Base-by-base conservation (phyloP, 2,888 invertebrate species). In the Teinopalpus imperialis region DNA sequence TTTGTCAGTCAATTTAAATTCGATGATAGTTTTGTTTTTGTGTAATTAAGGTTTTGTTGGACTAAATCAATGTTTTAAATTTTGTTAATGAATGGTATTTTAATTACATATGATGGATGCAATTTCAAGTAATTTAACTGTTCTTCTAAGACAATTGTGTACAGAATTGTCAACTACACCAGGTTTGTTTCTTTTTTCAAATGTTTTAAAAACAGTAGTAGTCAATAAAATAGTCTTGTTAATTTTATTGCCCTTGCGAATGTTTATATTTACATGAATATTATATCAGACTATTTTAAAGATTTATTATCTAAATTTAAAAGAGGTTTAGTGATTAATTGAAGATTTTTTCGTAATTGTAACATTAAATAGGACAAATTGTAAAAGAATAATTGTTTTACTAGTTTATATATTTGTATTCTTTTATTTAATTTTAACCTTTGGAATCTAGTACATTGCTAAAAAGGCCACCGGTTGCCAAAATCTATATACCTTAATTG, bases 61-160 rank as follows among this genome's bases (percentile, higher is more conserved):
- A 10, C 7, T 7, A 26, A 29, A 29, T 21, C 18, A 32, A 16
- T 16, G 30, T 30, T 16, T 14, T 30, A 30, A 8, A 8, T 30
- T 8, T 30, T 31, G 2, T 18, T 10, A 30, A 7, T 10, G 5
- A 24, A 30, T 36, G 29, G 3, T 13, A n/a, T 26, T 16, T 4
- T 26, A 39, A 23, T 21, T 30, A 31, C 4, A 6, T 3, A 31
- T 20, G 50, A 82, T 82, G 82, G 81, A 81, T 51, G 37, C 53
- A 23, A 37, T 45, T 43, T 57, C 73, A 48, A 76, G 52, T 65
- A 74, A 69, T 59, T 57, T 83, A 46, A 68, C 80, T 50, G 66
- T 63, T 49, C 67, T 82, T 48, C 71, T 88, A 52, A 79, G 76
- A 52, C 87, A 86, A 74, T 66, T 88, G 48, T 88, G 88, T 58